phyloP scores from a whole-genome alignment of 2,797 vertebrate species.

The Rhinatrema bivittatum region DNA sequence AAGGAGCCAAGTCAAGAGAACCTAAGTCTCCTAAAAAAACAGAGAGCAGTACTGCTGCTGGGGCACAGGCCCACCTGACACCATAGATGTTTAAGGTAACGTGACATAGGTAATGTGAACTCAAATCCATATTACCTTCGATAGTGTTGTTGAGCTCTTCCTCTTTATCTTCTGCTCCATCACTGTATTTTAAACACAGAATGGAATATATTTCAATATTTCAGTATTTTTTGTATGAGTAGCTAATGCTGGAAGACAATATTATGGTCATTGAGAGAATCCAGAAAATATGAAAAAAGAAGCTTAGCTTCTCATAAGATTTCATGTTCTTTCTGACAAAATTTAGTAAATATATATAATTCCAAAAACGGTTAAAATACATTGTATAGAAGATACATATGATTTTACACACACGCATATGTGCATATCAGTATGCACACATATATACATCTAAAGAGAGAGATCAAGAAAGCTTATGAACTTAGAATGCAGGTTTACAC shows the following conservation, averaged over 20 bases:
- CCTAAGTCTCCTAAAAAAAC: too few species aligned
- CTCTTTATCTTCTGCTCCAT: slow-evolving; percentile 83
- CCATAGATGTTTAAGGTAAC: too few species aligned
- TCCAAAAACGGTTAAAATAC: too few species aligned
- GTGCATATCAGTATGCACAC: too few species aligned
- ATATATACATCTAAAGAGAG: slow-evolving; percentile 8
- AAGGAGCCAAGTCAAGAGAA: too few species aligned
- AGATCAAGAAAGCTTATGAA: slow-evolving; percentile 6
- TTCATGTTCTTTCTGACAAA: slow-evolving; percentile 43
- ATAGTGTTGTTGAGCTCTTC: slow-evolving; percentile 66
- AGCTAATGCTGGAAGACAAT: slow-evolving; percentile 22
- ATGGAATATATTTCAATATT: slow-evolving; percentile 11
- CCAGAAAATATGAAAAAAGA: slow-evolving; percentile 26
- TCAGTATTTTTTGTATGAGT: not conserved
- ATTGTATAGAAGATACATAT: too few species aligned
- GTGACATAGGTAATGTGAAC: too few species aligned
- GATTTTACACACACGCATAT: too few species aligned
- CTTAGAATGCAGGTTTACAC: slow-evolving; percentile 2
- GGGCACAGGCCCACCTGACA: too few species aligned
- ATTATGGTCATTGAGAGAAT: slow-evolving; percentile 32
- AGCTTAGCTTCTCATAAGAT: slow-evolving; percentile 56
- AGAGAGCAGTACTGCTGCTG: too few species aligned
- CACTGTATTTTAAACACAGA: slow-evolving; percentile 57
- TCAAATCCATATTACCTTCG: slow-evolving; percentile 83
- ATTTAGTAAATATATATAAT: too few species aligned